Evolutionary conservation across 1,140 invertebrate genomes (phyloP), one percentile per base, ranked within the genome.

Genomic region (Scaptomyza pallida): DNA sequence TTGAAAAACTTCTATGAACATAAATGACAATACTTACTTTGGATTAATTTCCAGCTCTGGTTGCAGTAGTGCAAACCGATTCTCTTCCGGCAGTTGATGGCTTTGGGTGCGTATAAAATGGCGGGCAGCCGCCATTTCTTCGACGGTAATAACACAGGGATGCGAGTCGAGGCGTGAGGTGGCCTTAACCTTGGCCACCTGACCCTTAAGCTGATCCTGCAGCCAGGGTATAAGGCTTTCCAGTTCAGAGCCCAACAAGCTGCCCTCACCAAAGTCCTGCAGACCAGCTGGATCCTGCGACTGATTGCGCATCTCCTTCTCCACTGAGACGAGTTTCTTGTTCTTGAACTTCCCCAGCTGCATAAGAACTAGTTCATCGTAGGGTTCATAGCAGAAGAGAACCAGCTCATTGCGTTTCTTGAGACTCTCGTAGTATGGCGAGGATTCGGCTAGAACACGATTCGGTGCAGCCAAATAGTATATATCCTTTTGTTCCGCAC

Each of bases 391-490:
- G 88, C 97, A 97, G 91, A 99, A 99, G 2, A 99, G 90, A 1
- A 99, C 98, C 93, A 99, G 97, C 3, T 96, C 93, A 65, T 98
- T 95, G 70, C 95, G 94, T 81, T 95, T 95, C 81, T 97, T 97
- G 1, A 99, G 92, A 15, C 96, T 96, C 92, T 99, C 98, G 85
- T 95, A 98, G 90, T 99, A 99, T 0, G 98, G 98, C 0, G 98
- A 99, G 2, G 95, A 94, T 92, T 98, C 96, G 0, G 98, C 98
- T 47, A 99, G 92, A 56, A 95, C 93, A 30, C 98, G 97, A 91
- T 97, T 98, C 12, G 98, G 98, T 12, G 98, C 97, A 57, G 97
- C 96, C 71, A 99, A 92, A 90, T 99, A 99, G 91, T 97, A 99
- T 73, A 99, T 97, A 73, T 96, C 95, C 62, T 95, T 96, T 89